Conservation (phyloP, 2,113 vertebrate genomes). For the Dascyllus trimaculatus region DNA sequence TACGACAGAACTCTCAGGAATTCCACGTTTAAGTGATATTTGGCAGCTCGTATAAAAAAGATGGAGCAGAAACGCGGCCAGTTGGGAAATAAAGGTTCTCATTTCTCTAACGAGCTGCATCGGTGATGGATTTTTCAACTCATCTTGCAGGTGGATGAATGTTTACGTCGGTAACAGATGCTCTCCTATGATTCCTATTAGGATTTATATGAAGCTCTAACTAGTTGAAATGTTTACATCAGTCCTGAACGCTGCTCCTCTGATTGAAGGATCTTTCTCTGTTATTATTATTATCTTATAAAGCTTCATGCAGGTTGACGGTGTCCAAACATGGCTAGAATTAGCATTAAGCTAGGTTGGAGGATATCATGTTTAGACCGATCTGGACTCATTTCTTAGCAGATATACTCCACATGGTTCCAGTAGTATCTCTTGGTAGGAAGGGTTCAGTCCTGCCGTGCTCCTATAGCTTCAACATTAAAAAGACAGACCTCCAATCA, state of each 20-base stretch:
- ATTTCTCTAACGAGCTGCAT: conserved; percentile 8
- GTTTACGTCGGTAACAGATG: background rate
- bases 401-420: too few relatives aligned
- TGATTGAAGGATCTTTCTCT: background rate
- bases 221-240: conserved; percentile 31
- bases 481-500: background rate
- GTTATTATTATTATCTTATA: background rate
- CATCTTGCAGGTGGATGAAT: conserved; percentile 20
- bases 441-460: background rate
- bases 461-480: background rate
- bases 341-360: too few relatives aligned
- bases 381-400: too few relatives aligned
- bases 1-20: background rate
- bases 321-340: background rate
- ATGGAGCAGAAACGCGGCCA: background rate
- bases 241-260: conserved; percentile 14
- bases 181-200: background rate
- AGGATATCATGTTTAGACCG: too few relatives aligned
- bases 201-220: background rate
- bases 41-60: background rate
- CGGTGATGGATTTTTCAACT: conserved; percentile 2
- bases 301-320: background rate
- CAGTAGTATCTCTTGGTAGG: background rate
- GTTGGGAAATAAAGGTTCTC: background rate
- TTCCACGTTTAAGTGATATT: background rate